phyloP scores from a whole-genome alignment of 2,113 vertebrate species.

The Macquaria ambigua region DNA sequence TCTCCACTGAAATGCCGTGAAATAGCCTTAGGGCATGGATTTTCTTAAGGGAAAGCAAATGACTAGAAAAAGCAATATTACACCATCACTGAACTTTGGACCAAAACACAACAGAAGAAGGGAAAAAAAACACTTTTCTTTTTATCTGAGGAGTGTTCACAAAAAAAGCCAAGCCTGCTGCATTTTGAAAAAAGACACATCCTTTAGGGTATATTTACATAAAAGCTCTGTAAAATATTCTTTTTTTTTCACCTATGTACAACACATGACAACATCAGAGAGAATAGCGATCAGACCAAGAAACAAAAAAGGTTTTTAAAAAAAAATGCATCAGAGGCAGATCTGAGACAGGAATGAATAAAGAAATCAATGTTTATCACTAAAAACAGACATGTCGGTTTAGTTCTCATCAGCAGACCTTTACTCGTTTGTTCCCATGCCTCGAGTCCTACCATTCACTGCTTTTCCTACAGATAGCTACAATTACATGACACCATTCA shows the following conservation, averaged over 20 bases:
- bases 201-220: conserved; percentile 81
- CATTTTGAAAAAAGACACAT: conserved; percentile 74
- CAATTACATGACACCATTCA: conserved; percentile 21
- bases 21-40: conserved; percentile 55
- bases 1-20: conserved; percentile 63
- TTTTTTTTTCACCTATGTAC: conserved; percentile 80
- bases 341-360: conserved; percentile 17
- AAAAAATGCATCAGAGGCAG: conserved; percentile 39
- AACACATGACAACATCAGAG: conserved; percentile 79
- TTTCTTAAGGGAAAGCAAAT: conserved; percentile 64
- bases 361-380: conserved; percentile 14
- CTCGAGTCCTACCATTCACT: conserved; percentile 16
- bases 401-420: background rate
- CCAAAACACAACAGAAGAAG: conserved; percentile 62
- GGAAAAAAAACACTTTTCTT: background rate
- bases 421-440: conserved; percentile 24
- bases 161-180: conserved; percentile 67
- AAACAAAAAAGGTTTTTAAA: conserved; percentile 5
- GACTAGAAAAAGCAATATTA: conserved; percentile 63
- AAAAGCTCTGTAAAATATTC: conserved; percentile 82
- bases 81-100: conserved; percentile 73
- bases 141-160: conserved; percentile 60
- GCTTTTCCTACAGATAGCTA: conserved; percentile 14
- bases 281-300: conserved; percentile 40
- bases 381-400: conserved; percentile 34